Conservation (phyloP, 2,113 vertebrate genomes). For the Cricetomys ansorgei region DNA sequence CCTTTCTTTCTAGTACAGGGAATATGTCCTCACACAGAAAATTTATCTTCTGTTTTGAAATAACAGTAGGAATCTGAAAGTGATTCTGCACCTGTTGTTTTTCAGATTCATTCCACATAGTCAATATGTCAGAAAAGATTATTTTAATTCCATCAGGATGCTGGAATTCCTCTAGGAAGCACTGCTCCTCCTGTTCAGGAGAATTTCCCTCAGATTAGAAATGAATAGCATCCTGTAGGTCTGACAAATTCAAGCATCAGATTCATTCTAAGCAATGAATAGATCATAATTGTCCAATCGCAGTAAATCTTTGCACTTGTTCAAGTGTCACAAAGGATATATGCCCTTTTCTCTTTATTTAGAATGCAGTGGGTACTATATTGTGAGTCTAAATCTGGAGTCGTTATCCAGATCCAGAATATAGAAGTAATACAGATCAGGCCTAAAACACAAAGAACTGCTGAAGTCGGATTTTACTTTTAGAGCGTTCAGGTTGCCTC, state of each 20-base stretch:
- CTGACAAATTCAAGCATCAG: not conserved
- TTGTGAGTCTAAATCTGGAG: not conserved
- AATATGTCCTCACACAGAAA: not conserved
- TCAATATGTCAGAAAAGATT: not conserved
- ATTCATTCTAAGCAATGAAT: not conserved
- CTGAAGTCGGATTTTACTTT: not conserved
- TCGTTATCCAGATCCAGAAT: not conserved
- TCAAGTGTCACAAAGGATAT: not conserved
- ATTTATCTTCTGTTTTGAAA: not conserved
- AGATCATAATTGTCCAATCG: not conserved
- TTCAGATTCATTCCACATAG: not conserved
- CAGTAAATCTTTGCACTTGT: not conserved
- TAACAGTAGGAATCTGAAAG: not conserved
- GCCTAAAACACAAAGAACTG: not conserved
- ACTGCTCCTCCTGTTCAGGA: not conserved
- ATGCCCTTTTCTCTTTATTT: not conserved
- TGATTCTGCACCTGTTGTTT: not conserved
- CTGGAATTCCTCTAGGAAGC: not conserved
- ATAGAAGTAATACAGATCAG: not conserved
- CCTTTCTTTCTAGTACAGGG: not conserved
- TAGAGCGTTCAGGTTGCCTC: not conserved
- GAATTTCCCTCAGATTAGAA: not conserved
- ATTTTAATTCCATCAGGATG: not conserved
- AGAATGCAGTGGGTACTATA: too few species aligned
- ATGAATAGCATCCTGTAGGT: not conserved